Base-by-base conservation (phyloP, 2,888 invertebrate genomes). In the Papilio gigon region DNA sequence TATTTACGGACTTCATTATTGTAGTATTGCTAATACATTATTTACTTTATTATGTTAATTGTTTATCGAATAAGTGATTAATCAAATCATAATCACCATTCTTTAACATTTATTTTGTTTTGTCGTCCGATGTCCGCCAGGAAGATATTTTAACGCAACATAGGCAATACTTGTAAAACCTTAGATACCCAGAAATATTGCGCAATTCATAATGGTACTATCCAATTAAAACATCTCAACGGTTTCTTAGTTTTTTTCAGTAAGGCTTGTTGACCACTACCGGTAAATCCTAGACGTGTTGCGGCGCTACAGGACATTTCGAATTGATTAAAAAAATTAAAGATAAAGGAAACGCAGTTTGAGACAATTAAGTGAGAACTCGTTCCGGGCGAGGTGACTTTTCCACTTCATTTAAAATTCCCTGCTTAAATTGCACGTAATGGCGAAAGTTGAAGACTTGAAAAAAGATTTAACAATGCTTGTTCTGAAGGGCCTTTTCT, bases 351-450 rank as follows among this genome's bases (percentile, higher is more conserved):
- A 59, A 59, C 33, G 59, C 14, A 59, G 35, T 37, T 37, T 37
- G 33, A 59, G 37, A 59, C 33, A 37, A 59, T 59, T 59, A 59
- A 59, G 37, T 22, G 37, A 37, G 20, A 47, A 59, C 58, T 50
- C 50, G 50, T 69, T 65, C 61, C 42, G 27, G 50, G 60, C 25
- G 53, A 65, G 60, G 42, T 65, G 61, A 90, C 88, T 90, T 90
- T 89, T 87, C 88, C 86, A 89, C 90, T 91, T 91, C 89, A 90
- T 90, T 91, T 90, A 90, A 90, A 69, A 88, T 91, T 90, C 85
- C 84, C 83, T 86, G 84, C 89, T 90, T 88, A 90, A 89, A 88
- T 86, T 85, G 87, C 87, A 87, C 87, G 84, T 87, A 89, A 91
- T 88, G 88, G 86, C 83, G 80, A 88, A 90, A 90, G 88, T 91